Percentiles rank a stretch among this genome's conserved stretches.
These are phyloP conservation scores for Dermatophagoides farinae DNA, from an alignment of 1,140 invertebrate genomes.

Conservation along the genomic window DNA sequence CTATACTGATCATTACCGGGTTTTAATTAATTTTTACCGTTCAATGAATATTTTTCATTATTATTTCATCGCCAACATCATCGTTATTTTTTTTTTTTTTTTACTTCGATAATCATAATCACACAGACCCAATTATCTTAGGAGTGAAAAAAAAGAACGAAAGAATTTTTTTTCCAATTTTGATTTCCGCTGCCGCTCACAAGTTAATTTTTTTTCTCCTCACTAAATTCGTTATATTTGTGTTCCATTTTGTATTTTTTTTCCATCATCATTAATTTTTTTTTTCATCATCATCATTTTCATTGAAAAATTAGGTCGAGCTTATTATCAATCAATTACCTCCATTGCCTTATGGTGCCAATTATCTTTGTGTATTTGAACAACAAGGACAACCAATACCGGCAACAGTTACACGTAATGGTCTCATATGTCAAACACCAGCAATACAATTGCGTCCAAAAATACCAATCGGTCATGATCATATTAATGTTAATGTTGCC, in stretches of 20 bases:
- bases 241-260: not conserved
- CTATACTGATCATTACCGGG: too few species aligned
- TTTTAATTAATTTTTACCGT: too few species aligned
- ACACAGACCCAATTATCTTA: too few species aligned
- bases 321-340: slow-evolving; percentile 70
- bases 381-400: slow-evolving; percentile 54
- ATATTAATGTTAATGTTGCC: slow-evolving; percentile 71
- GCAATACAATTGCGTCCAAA: slow-evolving; percentile 46
- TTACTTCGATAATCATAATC: too few species aligned
- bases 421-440: slow-evolving; percentile 65
- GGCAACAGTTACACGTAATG: slow-evolving; percentile 49
- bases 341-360: slow-evolving; percentile 61
- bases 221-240: not conserved
- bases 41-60: too few species aligned
- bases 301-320: slow-evolving; percentile 35
- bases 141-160: too few species aligned
- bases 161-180: too few species aligned
- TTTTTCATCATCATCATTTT: not conserved
- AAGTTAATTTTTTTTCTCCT: too few species aligned
- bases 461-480: slow-evolving; percentile 59
- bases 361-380: slow-evolving; percentile 77
- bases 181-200: too few species aligned
- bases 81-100: too few species aligned
- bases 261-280: not conserved
- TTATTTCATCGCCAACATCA: too few species aligned